phyloP scores from a whole-genome alignment of 2,888 invertebrate species.

The Thereva unica region DNA sequence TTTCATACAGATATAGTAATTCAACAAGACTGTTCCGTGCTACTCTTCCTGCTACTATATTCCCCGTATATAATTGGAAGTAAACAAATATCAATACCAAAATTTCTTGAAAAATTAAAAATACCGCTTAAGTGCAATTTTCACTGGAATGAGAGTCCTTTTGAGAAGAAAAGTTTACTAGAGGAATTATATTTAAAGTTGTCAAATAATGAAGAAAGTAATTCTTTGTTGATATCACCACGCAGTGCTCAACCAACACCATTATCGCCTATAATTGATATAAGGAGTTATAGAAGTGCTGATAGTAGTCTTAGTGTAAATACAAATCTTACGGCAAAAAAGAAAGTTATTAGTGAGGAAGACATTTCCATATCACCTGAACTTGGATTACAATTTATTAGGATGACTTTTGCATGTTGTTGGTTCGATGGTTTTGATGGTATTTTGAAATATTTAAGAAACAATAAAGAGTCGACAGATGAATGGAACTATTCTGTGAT shows the following conservation, averaged over 20 bases:
- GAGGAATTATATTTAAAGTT: slow-evolving; percentile 36
- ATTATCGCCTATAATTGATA: not conserved
- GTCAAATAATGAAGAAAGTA: not conserved
- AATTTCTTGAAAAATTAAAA: slow-evolving; percentile 43
- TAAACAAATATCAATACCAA: slow-evolving; percentile 45
- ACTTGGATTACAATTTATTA: slow-evolving; percentile 40
- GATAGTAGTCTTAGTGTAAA: not conserved
- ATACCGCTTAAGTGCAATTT: slow-evolving; percentile 49
- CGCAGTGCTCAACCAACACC: not conserved
- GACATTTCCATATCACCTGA: not conserved
- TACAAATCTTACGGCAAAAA: not conserved
- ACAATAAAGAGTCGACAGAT: not conserved
- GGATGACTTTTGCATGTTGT: slow-evolving; percentile 42
- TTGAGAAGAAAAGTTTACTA: slow-evolving; percentile 21
- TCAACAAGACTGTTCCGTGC: slow-evolving; percentile 48
- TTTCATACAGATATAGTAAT: slow-evolving; percentile 48
- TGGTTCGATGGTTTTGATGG: slow-evolving; percentile 42
- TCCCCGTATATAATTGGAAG: slow-evolving; percentile 44
- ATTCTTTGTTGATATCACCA: not conserved
- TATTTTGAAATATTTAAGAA: slow-evolving; percentile 25
- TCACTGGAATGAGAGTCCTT: slow-evolving; percentile 33
- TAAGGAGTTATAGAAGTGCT: not conserved
- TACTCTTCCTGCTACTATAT: slow-evolving; percentile 51
- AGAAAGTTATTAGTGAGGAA: not conserved
- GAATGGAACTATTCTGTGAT: slow-evolving; percentile 2